phyloP scores from a whole-genome alignment of 2,797 vertebrate genomes.

The Pseudochromis fuscus region DNA sequence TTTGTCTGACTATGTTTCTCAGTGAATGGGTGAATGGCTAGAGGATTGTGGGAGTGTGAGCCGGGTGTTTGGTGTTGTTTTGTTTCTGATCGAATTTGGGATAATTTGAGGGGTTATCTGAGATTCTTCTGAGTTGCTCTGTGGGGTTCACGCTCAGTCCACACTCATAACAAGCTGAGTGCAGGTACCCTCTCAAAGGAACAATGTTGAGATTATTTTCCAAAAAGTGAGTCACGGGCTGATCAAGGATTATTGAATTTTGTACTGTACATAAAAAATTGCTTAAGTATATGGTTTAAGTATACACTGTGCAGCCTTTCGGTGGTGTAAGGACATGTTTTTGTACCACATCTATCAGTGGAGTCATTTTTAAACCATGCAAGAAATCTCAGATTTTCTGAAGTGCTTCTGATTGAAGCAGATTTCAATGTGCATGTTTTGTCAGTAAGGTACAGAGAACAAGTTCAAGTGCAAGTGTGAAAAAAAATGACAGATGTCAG shows the following conservation, averaged over 20 bases:
- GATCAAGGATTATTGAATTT: constrained; percentile 11
- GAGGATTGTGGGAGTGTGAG: constrained; percentile 21
- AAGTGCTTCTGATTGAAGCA: constrained; percentile 14
- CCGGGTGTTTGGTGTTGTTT: constrained; percentile 37
- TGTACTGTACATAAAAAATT: neutral
- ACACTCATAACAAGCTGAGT: constrained; percentile 35
- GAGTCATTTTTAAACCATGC: constrained; percentile 14
- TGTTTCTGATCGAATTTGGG: constrained; percentile 49
- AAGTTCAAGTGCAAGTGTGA: constrained; percentile 12
- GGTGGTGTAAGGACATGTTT: constrained; percentile 6
- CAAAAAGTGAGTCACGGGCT: neutral
- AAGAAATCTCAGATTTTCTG: constrained; percentile 18
- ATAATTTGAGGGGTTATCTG: constrained; percentile 59
- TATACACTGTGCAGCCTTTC: neutral
- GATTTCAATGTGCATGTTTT: constrained; percentile 23
- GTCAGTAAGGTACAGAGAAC: neutral
- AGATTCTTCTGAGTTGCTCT: constrained; percentile 41
- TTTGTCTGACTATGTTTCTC: constrained; percentile 43
- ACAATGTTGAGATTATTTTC: neutral
- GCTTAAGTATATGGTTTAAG: neutral
- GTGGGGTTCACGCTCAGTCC: constrained; percentile 35
- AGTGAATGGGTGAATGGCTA: constrained; percentile 38
- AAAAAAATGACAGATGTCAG: neutral
- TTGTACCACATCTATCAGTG: neutral
- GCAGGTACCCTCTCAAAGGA: constrained; percentile 25